Evolutionary conservation across 2,888 invertebrate genomes (phyloP).

Genomic region (Tenthredo amoena): DNA sequence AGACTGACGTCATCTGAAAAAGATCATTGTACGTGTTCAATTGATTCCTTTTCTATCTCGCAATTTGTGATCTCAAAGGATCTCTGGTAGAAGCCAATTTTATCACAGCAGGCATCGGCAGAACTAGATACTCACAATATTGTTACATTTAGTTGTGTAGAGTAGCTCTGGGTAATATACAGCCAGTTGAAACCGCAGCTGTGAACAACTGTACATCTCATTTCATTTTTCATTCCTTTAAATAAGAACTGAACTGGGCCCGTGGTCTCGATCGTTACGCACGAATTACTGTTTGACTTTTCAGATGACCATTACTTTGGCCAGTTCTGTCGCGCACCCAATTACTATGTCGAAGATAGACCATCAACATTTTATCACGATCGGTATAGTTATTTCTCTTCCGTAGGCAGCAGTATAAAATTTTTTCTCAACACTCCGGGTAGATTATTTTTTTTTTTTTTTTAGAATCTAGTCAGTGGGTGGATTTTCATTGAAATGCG

Average conservation of each 20-base stretch:
- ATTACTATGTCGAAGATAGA: not conserved
- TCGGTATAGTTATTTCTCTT: not conserved
- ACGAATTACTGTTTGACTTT: constrained; percentile 32
- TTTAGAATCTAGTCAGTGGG: constrained; percentile 8
- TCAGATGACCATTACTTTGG: not conserved
- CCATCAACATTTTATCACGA: too few species aligned
- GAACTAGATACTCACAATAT: constrained; percentile 19
- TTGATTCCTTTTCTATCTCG: constrained; percentile 44
- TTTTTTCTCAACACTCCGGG: not conserved
- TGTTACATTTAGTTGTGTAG: not conserved
- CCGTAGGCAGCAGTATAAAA: not conserved
- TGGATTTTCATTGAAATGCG: constrained; percentile 43
- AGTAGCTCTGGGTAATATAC: not conserved
- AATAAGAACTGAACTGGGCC: constrained; percentile 5
- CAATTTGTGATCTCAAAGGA: not conserved
- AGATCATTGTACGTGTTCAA: constrained; percentile 42
- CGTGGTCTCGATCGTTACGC: constrained; percentile 32
- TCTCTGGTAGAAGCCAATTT: constrained; percentile 13
- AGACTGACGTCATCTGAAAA: constrained; percentile 16
- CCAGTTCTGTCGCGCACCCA: not conserved
- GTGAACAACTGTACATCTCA: constrained; percentile 40
- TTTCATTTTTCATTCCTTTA: constrained; percentile 17
- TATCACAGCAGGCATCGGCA: constrained; percentile 40
- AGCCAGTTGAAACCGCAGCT: constrained; percentile 3
- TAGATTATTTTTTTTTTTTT: not conserved